Evolutionary conservation across 2,113 vertebrate species (phyloP).

Genomic region (Uropsilus gracilis): DNA sequence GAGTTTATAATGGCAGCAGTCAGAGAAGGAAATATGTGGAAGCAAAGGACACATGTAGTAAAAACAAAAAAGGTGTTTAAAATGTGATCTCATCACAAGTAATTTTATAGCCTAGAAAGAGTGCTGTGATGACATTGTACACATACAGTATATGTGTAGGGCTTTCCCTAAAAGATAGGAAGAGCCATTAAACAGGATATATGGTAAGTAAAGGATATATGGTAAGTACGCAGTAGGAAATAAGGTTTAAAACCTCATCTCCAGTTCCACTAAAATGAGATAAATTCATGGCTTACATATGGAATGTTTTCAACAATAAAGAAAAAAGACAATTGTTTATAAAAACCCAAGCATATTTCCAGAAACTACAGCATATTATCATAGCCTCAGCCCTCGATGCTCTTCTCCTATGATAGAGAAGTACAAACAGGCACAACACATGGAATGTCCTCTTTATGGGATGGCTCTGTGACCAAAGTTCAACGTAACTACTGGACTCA

Average conservation of each 20-base stretch:
- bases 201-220: not conserved
- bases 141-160: not conserved
- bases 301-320: conserved; percentile 21
- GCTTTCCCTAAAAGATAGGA: conserved; percentile 40
- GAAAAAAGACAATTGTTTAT: conserved; percentile 34
- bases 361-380: conserved; percentile 38
- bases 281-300: conserved; percentile 1
- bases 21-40: not conserved
- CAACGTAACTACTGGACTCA: not conserved
- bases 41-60: not conserved
- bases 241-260: conserved; percentile 30
- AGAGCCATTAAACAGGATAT: conserved; percentile 51
- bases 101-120: conserved; percentile 45
- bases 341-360: conserved; percentile 37
- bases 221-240: conserved; percentile 9
- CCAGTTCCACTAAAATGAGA: conserved; percentile 41
- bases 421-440: not conserved
- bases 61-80: not conserved
- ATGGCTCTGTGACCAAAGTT: not conserved
- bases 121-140: not conserved
- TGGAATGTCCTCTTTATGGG: not conserved
- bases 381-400: not conserved
- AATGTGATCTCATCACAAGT: not conserved
- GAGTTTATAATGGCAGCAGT: not conserved
- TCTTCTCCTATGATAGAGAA: not conserved